Evolutionary conservation across 2,888 invertebrate species (phyloP), one percentile per base, ranked within the genome.

Genomic region (Cataglyphis albicans): DNA sequence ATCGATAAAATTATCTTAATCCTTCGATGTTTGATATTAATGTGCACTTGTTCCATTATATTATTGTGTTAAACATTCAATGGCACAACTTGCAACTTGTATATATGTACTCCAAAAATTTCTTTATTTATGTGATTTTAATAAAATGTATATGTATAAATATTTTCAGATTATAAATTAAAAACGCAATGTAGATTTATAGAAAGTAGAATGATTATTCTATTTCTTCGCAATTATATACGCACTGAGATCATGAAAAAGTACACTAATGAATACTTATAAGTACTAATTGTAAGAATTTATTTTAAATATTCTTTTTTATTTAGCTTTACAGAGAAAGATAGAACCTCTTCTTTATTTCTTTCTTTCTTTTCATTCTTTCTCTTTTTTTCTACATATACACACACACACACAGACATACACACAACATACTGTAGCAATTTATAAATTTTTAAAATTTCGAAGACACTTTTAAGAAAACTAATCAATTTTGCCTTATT

Each of bases 1-100:
- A 92, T 92, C 90, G 90, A 91, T 90, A 87, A 89, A 83, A 84
- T 87, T 81, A 85, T 65, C 21, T 65, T 4, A 25, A 67, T 44
- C 25, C 41, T 15, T 25, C 21, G 7, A 25, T 12, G 15, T 21
- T 67, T 25, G 1, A 4, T 41, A 44, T 15, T 18, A 21, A 67
- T 41, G 44, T 44, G 18, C 12, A 2, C 25, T 32, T 32, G 6
- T 32, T 32, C 5, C 32, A 32, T 25, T 1, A 41, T 9, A 15
- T 12, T 64, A 63, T 63, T 32, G 63, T 10, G 9, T 32, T 61
- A 32, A 29, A 10, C 18, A 10, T 61, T 10, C 18, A 32, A 32
- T 3, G 9, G 29, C 32, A 61, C 18, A 61, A 32, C 18, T 61
- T 32, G 32, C 32, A 61, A 32, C 41, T 41, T 18, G 18, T 61